phyloP scores from a whole-genome alignment of 2,797 vertebrate species.

The Neosilurus mollespiculum region DNA sequence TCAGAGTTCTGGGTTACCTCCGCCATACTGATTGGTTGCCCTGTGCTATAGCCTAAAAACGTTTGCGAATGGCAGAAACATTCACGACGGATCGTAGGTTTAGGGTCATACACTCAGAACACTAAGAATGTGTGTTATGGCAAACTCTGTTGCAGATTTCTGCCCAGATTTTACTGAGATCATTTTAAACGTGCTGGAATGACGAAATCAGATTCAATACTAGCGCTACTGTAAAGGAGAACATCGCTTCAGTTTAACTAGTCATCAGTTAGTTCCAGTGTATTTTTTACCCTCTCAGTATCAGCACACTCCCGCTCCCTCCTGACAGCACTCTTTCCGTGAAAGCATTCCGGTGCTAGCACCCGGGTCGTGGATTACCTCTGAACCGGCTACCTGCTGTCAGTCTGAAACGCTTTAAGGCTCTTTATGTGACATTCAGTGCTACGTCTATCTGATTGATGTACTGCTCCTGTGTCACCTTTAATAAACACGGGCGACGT shows the following conservation, averaged over 20 bases:
- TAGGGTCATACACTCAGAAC: no score
- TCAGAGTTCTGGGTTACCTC: no score
- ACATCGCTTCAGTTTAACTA: background rate
- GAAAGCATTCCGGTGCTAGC: background rate
- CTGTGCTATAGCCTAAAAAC: no score
- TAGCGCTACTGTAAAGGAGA: background rate
- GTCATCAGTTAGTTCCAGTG: background rate
- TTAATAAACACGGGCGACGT: background rate
- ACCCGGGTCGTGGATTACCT: background rate
- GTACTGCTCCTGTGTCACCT: background rate
- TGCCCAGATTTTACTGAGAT: background rate
- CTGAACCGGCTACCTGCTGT: slow-evolving; percentile 1
- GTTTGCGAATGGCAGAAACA: no score
- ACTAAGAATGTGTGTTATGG: background rate
- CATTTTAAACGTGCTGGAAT: background rate
- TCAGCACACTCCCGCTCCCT: background rate
- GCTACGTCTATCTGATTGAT: background rate
- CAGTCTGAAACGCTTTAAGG: background rate
- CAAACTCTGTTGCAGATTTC: no score
- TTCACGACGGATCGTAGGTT: no score
- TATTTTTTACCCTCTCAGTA: background rate
- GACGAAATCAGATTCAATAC: background rate
- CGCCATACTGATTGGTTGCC: no score
- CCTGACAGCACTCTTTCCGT: background rate
- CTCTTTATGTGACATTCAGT: background rate